Conservation (phyloP, 2,888 invertebrate genomes). For the Cenopis cana region DNA sequence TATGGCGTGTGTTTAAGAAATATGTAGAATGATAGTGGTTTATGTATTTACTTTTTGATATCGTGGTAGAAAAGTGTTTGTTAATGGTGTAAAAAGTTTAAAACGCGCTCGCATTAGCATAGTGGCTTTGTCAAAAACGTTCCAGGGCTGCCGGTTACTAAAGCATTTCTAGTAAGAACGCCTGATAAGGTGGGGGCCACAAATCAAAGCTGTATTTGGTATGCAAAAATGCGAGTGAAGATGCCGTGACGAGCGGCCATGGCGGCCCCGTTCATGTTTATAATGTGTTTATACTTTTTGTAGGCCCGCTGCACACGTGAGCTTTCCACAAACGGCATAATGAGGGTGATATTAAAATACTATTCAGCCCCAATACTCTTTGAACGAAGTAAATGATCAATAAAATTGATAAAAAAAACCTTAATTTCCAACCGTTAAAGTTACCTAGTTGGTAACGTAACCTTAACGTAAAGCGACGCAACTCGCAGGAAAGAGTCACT, state of each 20-base stretch:
- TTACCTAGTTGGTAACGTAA: slow-evolving; percentile 57
- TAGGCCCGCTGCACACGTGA: slow-evolving; percentile 61
- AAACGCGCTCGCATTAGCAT: slow-evolving; percentile 40
- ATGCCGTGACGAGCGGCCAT: slow-evolving; percentile 78
- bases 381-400: slow-evolving; percentile 20
- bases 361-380: slow-evolving; percentile 50
- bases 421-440: slow-evolving; percentile 45
- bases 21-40: neutral
- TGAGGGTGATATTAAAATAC: slow-evolving; percentile 63
- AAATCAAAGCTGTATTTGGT: slow-evolving; percentile 75
- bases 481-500: slow-evolving; percentile 70
- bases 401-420: slow-evolving; percentile 46
- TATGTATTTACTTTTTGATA: slow-evolving; percentile 15
- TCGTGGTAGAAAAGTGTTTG: slow-evolving; percentile 34
- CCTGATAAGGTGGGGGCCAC: slow-evolving; percentile 64
- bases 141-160: slow-evolving; percentile 52
- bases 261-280: slow-evolving; percentile 70
- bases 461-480: slow-evolving; percentile 60
- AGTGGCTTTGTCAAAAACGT: slow-evolving; percentile 41
- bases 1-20: slow-evolving; percentile 30
- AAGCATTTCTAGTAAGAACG: slow-evolving; percentile 55
- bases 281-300: slow-evolving; percentile 77
- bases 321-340: slow-evolving; percentile 61
- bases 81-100: slow-evolving; percentile 38
- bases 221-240: slow-evolving; percentile 80